These are phyloP conservation scores for Amblyjoppa fuscipennis DNA, from an alignment of 2,888 invertebrate species.

Conservation along the genomic window DNA sequence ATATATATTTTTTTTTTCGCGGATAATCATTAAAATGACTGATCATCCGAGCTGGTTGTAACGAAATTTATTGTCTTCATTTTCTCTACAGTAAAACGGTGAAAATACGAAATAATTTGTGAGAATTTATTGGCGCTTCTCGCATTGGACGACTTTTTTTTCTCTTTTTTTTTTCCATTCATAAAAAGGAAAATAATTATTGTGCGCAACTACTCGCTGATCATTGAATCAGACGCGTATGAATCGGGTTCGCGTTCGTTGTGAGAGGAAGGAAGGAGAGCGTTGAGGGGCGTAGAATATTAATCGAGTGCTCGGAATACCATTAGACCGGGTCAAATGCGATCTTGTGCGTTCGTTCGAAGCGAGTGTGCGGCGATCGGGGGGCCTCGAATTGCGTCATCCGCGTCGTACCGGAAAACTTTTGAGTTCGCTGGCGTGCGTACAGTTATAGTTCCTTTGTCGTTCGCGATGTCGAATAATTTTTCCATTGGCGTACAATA, in stretches of 20 bases:
- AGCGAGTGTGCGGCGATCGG: not conserved
- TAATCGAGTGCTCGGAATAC: slow-evolving; percentile 77
- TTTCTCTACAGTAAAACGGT: not conserved
- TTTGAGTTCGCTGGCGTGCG: slow-evolving; percentile 27
- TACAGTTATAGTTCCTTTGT: slow-evolving; percentile 5
- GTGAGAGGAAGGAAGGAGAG: slow-evolving; percentile 46
- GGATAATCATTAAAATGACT: no score
- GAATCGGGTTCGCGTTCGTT: slow-evolving; percentile 31
- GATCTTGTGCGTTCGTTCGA: slow-evolving; percentile 50
- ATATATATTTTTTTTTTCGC: no score
- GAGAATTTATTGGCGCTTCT: not conserved
- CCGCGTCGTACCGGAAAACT: slow-evolving; percentile 50
- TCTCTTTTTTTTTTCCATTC: not conserved
- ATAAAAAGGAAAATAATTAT: not conserved
- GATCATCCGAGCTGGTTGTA: no score
- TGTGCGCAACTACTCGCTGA: slow-evolving; percentile 10
- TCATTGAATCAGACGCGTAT: slow-evolving; percentile 61
- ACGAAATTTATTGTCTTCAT: no score
- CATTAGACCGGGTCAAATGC: slow-evolving; percentile 76
- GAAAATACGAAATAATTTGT: not conserved
- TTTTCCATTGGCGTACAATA: slow-evolving; percentile 25
- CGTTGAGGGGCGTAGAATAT: slow-evolving; percentile 64
- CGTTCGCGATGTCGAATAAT: slow-evolving; percentile 27
- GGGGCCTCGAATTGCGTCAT: slow-evolving; percentile 57
- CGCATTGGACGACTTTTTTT: not conserved